A percentile compares a stretch with the other conserved stretches of the same genome.
Evolutionary conservation across 2,797 vertebrate species (phyloP).

Genomic region (Pseudochaenichthys georgianus): DNA sequence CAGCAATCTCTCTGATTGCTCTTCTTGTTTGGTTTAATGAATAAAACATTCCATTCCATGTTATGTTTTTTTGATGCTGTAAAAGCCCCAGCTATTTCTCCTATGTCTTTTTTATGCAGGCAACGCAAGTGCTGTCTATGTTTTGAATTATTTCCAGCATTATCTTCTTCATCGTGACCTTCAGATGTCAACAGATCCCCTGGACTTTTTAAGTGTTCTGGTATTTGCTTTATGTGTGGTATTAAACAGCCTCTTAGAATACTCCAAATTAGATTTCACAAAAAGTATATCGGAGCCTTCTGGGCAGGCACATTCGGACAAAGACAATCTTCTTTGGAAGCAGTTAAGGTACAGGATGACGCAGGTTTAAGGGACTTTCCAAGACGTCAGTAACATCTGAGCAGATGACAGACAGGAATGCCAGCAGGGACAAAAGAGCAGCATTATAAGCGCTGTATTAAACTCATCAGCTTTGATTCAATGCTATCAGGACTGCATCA

Average conservation of each 20-base stretch:
- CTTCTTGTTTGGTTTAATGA: background rate
- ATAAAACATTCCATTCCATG: background rate
- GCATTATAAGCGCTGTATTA: constrained; percentile 29
- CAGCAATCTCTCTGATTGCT: background rate
- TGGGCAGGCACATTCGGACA: constrained; percentile 5
- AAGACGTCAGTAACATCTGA: constrained; percentile 31
- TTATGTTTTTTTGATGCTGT: background rate
- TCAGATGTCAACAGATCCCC: background rate
- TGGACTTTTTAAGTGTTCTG: background rate
- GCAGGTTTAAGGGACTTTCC: constrained; percentile 28
- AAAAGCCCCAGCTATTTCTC: background rate
- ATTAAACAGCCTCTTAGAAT: background rate
- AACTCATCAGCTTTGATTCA: constrained; percentile 15
- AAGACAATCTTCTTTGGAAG: background rate
- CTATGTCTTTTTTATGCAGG: background rate
- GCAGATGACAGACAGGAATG: constrained; percentile 22
- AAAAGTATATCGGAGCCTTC: background rate
- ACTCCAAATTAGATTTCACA: background rate
- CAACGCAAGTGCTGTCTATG: background rate
- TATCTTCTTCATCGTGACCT: constrained; percentile 2
- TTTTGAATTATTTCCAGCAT: constrained; percentile 6
- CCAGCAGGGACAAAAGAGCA: constrained; percentile 9
- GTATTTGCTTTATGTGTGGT: background rate
- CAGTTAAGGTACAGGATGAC: constrained; percentile 22
- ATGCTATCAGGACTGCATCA: constrained; percentile 19